These are phyloP conservation scores for Mastigias papua DNA, from an alignment of 30 jellyfish, hydroid and myxozoan genomes.

Conservation along the genomic window DNA sequence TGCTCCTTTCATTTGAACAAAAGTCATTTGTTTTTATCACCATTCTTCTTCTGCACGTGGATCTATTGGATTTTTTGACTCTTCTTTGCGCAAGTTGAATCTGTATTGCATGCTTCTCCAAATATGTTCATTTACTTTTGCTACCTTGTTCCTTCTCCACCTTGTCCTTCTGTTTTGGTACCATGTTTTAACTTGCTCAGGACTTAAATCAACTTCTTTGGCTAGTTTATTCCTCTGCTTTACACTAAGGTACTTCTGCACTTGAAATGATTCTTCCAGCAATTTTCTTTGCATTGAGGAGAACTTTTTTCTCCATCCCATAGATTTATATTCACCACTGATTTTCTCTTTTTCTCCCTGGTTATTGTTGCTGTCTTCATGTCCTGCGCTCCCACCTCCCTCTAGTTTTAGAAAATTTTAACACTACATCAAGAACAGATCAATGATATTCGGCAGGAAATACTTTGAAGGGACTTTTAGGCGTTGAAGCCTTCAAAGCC, in stretches of 20 bases:
- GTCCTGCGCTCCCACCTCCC: not conserved
- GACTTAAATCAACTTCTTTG: constrained; percentile 26
- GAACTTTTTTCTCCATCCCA: constrained; percentile 72
- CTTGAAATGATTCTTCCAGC: constrained; percentile 63
- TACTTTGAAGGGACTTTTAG: too few species aligned
- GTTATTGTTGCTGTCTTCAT: not conserved
- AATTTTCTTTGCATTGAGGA: constrained; percentile 44
- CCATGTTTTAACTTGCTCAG: constrained; percentile 83
- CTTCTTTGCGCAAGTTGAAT: too few species aligned
- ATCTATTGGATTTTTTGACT: too few species aligned
- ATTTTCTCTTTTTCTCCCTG: not conserved
- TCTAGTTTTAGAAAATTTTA: not conserved
- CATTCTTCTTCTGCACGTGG: too few species aligned
- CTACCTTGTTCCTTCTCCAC: constrained; percentile 59
- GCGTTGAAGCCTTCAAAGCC: too few species aligned
- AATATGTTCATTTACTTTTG: constrained; percentile 13
- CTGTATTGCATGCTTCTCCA: constrained; percentile 1
- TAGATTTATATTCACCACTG: not conserved
- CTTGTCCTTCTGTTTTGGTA: constrained; percentile 79
- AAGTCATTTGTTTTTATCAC: too few species aligned
- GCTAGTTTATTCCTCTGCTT: constrained; percentile 74
- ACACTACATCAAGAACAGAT: too few species aligned
- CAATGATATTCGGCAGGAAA: too few species aligned
- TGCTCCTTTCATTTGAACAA: too few species aligned
- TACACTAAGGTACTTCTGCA: constrained; percentile 63